phyloP scores from a whole-genome alignment of 1,140 invertebrate species.

The Lepidurus arcticus region DNA sequence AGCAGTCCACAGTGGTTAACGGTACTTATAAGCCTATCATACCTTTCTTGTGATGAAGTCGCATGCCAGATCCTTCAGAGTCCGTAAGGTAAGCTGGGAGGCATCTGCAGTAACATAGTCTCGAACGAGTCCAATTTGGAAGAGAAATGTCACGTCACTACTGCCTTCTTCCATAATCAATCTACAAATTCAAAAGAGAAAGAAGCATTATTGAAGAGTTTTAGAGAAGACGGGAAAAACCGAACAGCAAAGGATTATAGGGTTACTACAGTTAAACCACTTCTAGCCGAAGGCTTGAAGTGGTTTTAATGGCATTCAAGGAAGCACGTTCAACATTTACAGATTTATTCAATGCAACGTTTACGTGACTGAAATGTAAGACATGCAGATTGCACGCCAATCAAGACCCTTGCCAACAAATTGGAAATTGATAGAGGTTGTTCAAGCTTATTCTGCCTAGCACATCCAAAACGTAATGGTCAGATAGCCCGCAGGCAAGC shows the following conservation, averaged over 20 bases:
- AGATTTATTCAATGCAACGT: too few species aligned
- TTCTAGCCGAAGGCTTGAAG: too few species aligned
- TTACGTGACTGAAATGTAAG: too few species aligned
- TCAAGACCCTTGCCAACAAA: too few species aligned
- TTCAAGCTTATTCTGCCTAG: background rate
- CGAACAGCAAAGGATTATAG: too few species aligned
- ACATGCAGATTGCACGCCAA: too few species aligned
- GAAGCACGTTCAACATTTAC: too few species aligned
- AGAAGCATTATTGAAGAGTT: background rate
- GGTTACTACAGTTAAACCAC: too few species aligned
- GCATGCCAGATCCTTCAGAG: constrained; percentile 87
- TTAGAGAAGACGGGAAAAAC: too few species aligned
- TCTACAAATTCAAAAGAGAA: background rate
- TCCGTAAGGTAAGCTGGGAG: constrained; percentile 73
- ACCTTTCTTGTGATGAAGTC: constrained; percentile 92
- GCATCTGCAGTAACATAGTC: constrained; percentile 79
- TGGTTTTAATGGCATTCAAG: too few species aligned
- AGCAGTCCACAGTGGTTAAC: background rate
- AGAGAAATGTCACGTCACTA: constrained; percentile 77
- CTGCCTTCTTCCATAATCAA: constrained; percentile 33
- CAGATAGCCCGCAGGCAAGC: background rate
- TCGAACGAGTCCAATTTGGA: constrained; percentile 86
- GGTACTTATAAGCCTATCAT: constrained; percentile 40
- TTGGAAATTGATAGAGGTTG: too few species aligned
- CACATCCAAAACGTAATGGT: background rate